Conservation (phyloP, 2,113 vertebrate species). For the Thinocorus orbignyianus region DNA sequence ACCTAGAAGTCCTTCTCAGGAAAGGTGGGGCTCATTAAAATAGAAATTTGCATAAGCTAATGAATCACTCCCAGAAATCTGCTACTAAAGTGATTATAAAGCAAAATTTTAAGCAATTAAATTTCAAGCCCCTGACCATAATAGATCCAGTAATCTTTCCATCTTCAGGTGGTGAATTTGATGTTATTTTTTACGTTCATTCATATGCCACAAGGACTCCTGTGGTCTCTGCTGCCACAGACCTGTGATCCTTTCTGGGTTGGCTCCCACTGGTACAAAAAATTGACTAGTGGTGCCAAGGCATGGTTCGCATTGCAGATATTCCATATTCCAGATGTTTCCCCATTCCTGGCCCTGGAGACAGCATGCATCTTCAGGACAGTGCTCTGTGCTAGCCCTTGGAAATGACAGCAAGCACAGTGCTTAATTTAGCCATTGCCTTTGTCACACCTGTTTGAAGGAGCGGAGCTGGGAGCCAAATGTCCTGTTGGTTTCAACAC, state of each 20-base stretch:
- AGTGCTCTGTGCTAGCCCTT: background rate
- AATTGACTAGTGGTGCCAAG: background rate
- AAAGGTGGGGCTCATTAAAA: background rate
- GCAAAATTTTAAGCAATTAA: fast-evolving
- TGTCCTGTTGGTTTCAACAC: background rate
- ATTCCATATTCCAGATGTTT: too few species aligned
- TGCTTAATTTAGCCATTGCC: background rate
- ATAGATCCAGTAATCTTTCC: background rate
- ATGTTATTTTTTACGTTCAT: fast-evolving
- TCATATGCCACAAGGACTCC: fast-evolving
- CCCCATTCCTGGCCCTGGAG: background rate
- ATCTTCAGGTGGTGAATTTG: background rate
- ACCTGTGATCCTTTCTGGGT: fast-evolving
- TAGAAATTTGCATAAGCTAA: background rate
- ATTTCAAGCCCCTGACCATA: fast-evolving
- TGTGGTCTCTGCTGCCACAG: background rate
- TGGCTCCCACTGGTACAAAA: background rate
- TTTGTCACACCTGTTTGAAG: background rate
- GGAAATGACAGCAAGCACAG: background rate
- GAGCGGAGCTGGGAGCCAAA: background rate
- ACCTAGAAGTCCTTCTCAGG: background rate
- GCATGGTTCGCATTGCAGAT: background rate
- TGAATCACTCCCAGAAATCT: background rate
- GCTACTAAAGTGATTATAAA: background rate
- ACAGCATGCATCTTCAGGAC: background rate